Evolutionary conservation across 2,113 vertebrate species (phyloP).

Genomic region (Nicator chloris): DNA sequence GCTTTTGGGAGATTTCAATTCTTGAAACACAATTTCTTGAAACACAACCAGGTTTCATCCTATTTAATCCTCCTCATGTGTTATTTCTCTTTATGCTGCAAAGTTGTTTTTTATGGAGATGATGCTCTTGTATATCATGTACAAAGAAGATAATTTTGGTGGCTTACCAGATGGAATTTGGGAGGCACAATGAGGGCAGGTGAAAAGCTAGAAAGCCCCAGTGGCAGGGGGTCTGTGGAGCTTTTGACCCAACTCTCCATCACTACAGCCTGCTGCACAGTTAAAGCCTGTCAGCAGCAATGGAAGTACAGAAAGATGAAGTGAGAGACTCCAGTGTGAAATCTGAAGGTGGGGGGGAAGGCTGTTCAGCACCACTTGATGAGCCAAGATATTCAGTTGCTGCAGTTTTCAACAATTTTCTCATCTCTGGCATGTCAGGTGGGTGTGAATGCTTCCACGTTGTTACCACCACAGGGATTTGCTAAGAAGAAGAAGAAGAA

Average conservation of each 20-base stretch:
- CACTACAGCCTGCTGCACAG: neutral
- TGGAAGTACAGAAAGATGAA: neutral
- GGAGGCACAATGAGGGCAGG: neutral
- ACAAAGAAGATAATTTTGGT: neutral
- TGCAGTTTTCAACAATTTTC: neutral
- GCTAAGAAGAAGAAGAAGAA: neutral
- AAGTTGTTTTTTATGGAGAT: neutral
- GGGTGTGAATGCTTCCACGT: neutral
- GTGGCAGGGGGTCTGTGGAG: neutral
- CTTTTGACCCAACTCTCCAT: neutral
- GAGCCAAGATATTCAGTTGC: neutral
- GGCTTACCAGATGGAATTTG: neutral
- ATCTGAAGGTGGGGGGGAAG: neutral
- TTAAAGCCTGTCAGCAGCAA: neutral
- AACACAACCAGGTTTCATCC: neutral
- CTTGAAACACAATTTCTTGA: neutral
- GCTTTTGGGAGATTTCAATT: no score
- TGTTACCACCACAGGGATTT: neutral
- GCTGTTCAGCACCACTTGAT: neutral
- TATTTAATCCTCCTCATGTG: neutral
- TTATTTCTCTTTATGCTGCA: neutral
- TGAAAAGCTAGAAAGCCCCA: neutral
- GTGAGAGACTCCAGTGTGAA: neutral
- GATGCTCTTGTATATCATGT: neutral
- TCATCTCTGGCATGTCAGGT: neutral